These are phyloP conservation scores for Phataginus tetradactyla DNA, from an alignment of 2,797 vertebrate species.

Conservation along the genomic window DNA sequence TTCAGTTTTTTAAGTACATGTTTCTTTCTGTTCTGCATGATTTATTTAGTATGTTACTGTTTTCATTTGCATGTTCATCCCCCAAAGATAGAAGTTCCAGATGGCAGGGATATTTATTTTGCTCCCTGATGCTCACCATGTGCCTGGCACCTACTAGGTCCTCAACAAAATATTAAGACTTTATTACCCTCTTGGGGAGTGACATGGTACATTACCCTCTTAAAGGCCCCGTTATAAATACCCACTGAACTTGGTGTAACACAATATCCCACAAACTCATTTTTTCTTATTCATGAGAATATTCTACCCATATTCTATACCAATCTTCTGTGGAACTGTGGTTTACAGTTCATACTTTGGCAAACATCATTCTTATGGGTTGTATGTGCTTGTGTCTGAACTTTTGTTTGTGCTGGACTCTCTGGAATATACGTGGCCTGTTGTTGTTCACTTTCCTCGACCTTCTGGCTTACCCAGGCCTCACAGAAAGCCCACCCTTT, in stretches of 20 bases:
- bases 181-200: neutral
- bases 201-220: neutral
- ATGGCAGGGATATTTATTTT: neutral
- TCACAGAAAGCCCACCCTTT: neutral
- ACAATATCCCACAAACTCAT: neutral
- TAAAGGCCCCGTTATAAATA: neutral
- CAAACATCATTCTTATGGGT: neutral
- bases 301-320: neutral
- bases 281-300: neutral
- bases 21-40: neutral
- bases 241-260: neutral
- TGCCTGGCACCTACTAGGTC: neutral
- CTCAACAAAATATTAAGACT: neutral
- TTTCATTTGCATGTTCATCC: neutral
- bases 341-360: neutral
- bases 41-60: neutral
- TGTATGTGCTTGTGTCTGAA: neutral
- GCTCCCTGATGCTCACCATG: neutral
- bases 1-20: neutral
- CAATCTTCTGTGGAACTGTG: neutral
- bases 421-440: neutral
- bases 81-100: neutral
- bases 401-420: neutral
- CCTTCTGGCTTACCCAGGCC: neutral
- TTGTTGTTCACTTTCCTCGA: neutral